Evolutionary conservation across 2,888 invertebrate species (phyloP).

Genomic region (Andrena haemorrhoa): DNA sequence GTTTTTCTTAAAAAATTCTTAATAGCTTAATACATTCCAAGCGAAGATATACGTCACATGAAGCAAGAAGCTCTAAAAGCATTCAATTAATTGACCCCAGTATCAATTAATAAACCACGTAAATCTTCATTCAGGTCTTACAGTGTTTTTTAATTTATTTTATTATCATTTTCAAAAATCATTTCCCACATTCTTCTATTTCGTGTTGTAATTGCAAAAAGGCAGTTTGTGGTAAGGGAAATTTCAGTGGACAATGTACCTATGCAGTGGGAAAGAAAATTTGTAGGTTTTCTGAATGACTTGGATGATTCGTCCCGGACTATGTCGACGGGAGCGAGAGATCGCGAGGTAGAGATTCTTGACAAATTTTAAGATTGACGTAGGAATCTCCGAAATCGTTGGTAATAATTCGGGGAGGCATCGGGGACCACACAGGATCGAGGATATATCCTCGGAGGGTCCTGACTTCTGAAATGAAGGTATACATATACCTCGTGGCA

Average conservation of each 20-base stretch:
- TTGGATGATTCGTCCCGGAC: conserved; percentile 9
- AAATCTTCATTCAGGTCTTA: background rate
- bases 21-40: too few relatives aligned
- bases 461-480: conserved; percentile 65
- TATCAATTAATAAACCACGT: background rate
- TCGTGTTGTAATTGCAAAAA: background rate
- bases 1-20: too few relatives aligned
- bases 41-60: too few relatives aligned
- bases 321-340: conserved; percentile 28
- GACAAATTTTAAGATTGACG: conserved; percentile 72
- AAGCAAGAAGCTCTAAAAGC: background rate
- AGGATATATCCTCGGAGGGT: conserved; percentile 67
- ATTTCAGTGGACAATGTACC: too few relatives aligned
- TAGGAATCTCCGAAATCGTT: conserved; percentile 63
- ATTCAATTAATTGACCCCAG: background rate
- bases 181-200: background rate
- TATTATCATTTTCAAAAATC: too few relatives aligned
- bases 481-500: conserved; percentile 71
- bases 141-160: background rate
- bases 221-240: too few relatives aligned
- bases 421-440: conserved; percentile 73
- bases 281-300: background rate
- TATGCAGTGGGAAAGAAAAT: background rate
- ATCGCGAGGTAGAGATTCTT: conserved; percentile 44
- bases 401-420: conserved; percentile 72